phyloP scores from a whole-genome alignment of 2,113 vertebrate species.

The Noctilio leporinus region DNA sequence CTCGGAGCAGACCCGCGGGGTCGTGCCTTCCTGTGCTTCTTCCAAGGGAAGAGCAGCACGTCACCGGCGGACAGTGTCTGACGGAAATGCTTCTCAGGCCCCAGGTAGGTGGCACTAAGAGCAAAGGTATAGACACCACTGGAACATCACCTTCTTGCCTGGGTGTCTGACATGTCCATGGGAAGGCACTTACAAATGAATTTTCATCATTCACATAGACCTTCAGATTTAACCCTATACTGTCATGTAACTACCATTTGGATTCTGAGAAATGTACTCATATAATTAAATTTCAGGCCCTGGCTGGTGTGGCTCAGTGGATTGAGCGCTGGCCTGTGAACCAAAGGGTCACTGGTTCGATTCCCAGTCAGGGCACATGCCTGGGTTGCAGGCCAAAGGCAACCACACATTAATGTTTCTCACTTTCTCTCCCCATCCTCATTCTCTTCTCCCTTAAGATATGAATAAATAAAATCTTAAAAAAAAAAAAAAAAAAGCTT shows the following conservation, averaged over 20 bases:
- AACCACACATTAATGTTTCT: too few relatives aligned
- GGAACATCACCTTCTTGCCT: neutral
- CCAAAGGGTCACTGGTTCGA: too few relatives aligned
- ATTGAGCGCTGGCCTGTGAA: too few relatives aligned
- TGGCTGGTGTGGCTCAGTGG: too few relatives aligned
- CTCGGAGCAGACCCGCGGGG: conserved; percentile 23
- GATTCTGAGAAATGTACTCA: neutral
- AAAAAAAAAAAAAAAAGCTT: too few relatives aligned
- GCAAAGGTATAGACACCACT: accelerated
- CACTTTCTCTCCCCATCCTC: too few relatives aligned
- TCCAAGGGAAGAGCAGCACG: neutral
- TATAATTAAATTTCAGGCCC: neutral
- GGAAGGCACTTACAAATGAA: neutral
- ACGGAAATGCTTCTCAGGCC: conserved; percentile 61
- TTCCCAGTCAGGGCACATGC: too few relatives aligned
- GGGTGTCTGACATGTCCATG: neutral
- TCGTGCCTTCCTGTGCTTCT: neutral
- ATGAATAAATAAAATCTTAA: too few relatives aligned
- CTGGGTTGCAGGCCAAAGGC: too few relatives aligned
- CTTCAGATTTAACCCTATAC: neutral
- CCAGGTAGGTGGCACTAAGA: conserved; percentile 65
- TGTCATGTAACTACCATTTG: neutral
- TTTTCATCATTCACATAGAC: neutral
- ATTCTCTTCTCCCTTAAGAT: too few relatives aligned
- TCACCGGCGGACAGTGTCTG: conserved; percentile 70